phyloP scores from a whole-genome alignment of 1,140 invertebrate genomes.

The Penaeus indicus region DNA sequence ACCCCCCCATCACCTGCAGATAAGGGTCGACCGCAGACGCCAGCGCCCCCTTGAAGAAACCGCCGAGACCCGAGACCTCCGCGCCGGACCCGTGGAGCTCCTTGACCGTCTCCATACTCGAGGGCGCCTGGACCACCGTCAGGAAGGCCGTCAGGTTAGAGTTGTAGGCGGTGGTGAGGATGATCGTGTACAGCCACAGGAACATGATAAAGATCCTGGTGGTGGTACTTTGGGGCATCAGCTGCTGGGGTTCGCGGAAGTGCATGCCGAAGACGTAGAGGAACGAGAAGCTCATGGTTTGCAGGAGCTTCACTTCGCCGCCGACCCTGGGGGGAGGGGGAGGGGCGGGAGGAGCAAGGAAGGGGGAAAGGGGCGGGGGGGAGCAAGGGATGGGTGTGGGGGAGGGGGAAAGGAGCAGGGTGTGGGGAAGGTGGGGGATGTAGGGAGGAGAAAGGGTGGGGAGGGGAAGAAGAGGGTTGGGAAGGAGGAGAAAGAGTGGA shows the following conservation, averaged over 20 bases:
- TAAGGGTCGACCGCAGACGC: conserved; percentile 58
- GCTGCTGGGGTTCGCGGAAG: conserved; percentile 43
- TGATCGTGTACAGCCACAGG: conserved; percentile 56
- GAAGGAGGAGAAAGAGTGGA: too few relatives aligned
- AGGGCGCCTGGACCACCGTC: conserved; percentile 43
- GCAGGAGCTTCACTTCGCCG: conserved; percentile 11
- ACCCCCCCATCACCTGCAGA: conserved; percentile 33
- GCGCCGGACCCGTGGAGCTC: conserved; percentile 35
- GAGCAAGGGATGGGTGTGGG: too few relatives aligned
- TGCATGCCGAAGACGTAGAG: conserved; percentile 37
- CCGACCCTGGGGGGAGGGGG: not conserved
- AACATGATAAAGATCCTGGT: conserved; percentile 47
- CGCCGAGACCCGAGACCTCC: conserved; percentile 49
- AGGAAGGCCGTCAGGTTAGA: conserved; percentile 64
- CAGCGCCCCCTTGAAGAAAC: conserved; percentile 60
- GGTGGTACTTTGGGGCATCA: not conserved
- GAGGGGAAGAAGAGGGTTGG: too few relatives aligned
- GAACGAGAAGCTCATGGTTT: not conserved
- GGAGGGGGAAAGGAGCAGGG: too few relatives aligned
- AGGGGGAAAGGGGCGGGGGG: too few relatives aligned
- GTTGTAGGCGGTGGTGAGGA: conserved; percentile 60
- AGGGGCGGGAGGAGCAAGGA: not conserved
- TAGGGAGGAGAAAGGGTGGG: too few relatives aligned
- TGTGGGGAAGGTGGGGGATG: too few relatives aligned
- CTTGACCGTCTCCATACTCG: conserved; percentile 48